Conservation (phyloP, 2,888 invertebrate genomes). For the Erebia ligea region DNA sequence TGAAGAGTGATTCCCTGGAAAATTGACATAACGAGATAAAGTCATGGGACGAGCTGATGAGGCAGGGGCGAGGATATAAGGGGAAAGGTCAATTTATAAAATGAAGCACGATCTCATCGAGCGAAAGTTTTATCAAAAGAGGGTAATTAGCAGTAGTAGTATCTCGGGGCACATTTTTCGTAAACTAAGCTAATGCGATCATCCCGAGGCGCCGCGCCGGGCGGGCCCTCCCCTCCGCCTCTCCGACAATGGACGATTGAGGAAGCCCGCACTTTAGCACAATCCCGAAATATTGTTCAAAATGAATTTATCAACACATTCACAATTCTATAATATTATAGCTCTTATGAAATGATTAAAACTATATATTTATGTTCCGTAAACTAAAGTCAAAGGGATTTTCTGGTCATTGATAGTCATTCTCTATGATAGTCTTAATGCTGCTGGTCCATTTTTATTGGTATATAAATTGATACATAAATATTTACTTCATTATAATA, state of each 20-base stretch:
- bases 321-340: no score
- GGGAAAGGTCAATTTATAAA: slow-evolving; percentile 34
- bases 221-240: background rate
- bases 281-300: background rate
- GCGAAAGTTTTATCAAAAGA: slow-evolving; percentile 38
- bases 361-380: no score
- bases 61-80: background rate
- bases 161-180: slow-evolving; percentile 40
- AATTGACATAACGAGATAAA: slow-evolving; percentile 30
- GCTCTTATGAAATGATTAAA: background rate
- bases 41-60: slow-evolving; percentile 9
- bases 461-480: no score
- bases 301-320: no score
- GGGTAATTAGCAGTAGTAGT: slow-evolving; percentile 41
- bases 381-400: background rate
- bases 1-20: background rate
- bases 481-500: no score
- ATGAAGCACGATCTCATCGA: slow-evolving; percentile 38
- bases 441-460: no score
- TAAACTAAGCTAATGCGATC: slow-evolving; percentile 42
- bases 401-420: no score
- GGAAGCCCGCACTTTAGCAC: background rate
- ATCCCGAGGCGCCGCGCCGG: background rate
- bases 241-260: background rate
- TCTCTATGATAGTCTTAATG: no score